These are phyloP conservation scores for Malacoraja senta DNA, from an alignment of 2,797 vertebrate species.

Conservation along the genomic window DNA sequence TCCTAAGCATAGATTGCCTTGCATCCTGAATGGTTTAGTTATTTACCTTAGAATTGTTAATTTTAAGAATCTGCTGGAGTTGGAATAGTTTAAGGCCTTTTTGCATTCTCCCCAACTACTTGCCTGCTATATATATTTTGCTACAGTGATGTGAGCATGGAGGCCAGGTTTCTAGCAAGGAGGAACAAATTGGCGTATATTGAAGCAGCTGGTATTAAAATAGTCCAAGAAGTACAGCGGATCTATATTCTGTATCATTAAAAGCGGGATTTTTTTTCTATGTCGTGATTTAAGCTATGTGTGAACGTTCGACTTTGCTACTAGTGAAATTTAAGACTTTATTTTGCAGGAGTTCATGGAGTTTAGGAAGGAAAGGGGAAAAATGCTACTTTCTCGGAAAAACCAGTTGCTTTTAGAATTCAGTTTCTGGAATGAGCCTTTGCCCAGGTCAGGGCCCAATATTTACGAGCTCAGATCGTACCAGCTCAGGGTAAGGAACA, in stretches of 20 bases:
- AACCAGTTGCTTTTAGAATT: constrained; percentile 91
- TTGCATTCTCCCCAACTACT: background rate
- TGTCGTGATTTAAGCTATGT: background rate
- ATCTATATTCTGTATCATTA: background rate
- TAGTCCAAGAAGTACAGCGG: background rate
- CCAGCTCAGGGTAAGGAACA: constrained; percentile 78
- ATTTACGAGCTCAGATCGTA: constrained; percentile 93
- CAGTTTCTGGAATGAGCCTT: constrained; percentile 92
- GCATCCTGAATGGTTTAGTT: background rate
- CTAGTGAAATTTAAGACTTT: background rate
- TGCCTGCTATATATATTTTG: background rate
- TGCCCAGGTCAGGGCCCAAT: constrained; percentile 80
- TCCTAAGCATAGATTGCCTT: background rate
- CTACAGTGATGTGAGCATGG: background rate
- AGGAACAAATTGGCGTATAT: background rate
- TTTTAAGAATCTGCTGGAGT: background rate
- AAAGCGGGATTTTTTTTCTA: background rate
- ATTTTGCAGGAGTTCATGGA: constrained; percentile 72
- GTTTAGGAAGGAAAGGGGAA: constrained; percentile 81
- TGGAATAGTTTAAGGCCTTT: background rate
- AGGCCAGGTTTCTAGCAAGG: background rate
- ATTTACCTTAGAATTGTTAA: background rate
- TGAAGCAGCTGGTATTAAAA: background rate
- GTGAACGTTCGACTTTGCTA: too few relatives aligned
- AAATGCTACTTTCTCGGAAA: constrained; percentile 87